Evolutionary conservation across 2,113 vertebrate genomes (phyloP), one percentile per base, ranked within the genome.

Genomic region (Acrocephalus kingi): DNA sequence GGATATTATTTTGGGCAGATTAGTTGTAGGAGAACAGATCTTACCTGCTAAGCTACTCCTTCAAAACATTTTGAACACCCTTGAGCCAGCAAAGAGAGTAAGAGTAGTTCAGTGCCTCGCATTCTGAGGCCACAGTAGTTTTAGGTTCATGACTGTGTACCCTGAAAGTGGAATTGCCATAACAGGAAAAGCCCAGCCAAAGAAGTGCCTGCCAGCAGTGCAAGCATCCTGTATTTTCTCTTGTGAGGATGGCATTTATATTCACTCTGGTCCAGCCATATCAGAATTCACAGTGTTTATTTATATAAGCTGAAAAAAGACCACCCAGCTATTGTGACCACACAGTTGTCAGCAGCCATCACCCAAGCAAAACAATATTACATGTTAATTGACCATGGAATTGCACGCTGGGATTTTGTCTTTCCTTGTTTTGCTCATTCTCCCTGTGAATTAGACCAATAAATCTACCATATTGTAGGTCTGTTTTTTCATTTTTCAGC

Each of bases 331-430:
- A 35, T 43, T 82, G 62, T 1, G 1, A 81, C 81, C 80, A 46
- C 83, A 93, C 30, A 61, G 55, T n/a, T 89, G 92, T 90, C 92
- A 91, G 72, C 75, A 85, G 64, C 83, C 67, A 52, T 84, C 68
- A 81, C 55, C 82, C 48, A 93, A 93, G 23, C 45, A 90, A 95
- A 94, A 91, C 7, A 13, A 49, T 86, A 90, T 88, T 93, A 21
- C 5, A 1, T 92, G 48, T 86, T 93, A 90, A 88, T 35, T 96
- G 66, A 93, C 67, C 66, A 54, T 77, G 45, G 66, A 87, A 67
- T 48, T 68, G 37, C 22, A 61, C 41, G 30, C 55, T 88, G 43
- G 67, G 55, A 81, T 56, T 88, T 73, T 62, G 64, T 85, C 79
- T 74, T 59, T 56, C 54, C 66, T 77, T 59, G 17, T 25, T 90